Conservation (phyloP, 2,888 invertebrate genomes). For the Dasysyrphus albostriatus region DNA sequence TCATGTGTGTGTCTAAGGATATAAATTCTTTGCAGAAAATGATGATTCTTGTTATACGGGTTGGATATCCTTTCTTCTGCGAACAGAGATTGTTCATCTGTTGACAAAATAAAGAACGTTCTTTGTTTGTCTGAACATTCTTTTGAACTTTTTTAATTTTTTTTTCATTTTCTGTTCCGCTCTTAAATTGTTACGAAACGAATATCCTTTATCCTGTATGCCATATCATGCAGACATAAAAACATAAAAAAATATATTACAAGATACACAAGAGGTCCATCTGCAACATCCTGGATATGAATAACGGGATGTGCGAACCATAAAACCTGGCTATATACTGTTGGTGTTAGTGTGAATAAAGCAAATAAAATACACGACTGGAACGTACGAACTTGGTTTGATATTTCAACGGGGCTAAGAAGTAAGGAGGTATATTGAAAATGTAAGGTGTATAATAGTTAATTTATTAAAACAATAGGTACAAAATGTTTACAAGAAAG, state of each 20-base stretch:
- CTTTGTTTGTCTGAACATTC: background rate
- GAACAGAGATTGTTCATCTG: background rate
- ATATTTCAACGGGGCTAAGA: too few relatives aligned
- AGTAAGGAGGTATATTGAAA: too few relatives aligned
- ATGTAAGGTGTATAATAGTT: too few relatives aligned
- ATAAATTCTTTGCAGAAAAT: background rate
- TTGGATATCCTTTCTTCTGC: background rate
- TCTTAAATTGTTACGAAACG: slow-evolving; percentile 1
- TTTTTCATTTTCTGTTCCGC: background rate
- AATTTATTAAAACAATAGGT: too few relatives aligned
- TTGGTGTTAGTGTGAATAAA: background rate
- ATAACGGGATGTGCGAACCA: background rate
- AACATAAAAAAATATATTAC: background rate
- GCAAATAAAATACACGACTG: background rate
- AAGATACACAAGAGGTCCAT: slow-evolving; percentile 16
- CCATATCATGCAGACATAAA: background rate
- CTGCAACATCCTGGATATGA: slow-evolving; percentile 21
- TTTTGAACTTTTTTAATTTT: background rate
- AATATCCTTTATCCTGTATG: slow-evolving; percentile 7
- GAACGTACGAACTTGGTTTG: background rate
- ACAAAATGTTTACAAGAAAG: too few relatives aligned
- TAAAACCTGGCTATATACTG: background rate
- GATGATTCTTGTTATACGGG: background rate
- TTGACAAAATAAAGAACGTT: background rate
- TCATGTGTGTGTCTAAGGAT: background rate